Evolutionary conservation across 2,888 invertebrate genomes (phyloP).

Genomic region (Caenorhabditis imperialis): DNA sequence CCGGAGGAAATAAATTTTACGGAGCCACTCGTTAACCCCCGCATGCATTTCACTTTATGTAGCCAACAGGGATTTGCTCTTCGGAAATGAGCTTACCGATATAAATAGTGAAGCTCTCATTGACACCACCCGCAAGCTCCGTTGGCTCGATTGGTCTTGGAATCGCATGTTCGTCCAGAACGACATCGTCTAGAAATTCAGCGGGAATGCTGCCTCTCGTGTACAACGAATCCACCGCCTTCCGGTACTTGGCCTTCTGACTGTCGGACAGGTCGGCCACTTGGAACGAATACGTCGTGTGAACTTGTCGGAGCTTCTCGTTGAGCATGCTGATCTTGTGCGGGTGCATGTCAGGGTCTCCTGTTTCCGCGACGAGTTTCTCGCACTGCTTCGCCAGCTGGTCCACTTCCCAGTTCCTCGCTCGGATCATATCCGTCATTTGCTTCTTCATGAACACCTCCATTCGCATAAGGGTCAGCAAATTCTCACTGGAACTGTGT

Average conservation of each 20-base stretch:
- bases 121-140: slow-evolving; percentile 49
- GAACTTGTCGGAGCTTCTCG: slow-evolving; percentile 71
- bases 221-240: slow-evolving; percentile 60
- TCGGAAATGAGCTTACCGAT: slow-evolving; percentile 62
- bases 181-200: slow-evolving; percentile 53
- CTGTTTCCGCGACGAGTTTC: slow-evolving; percentile 50
- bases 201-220: slow-evolving; percentile 53
- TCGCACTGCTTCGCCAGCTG: slow-evolving; percentile 66
- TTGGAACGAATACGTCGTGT: slow-evolving; percentile 68
- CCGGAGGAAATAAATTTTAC: background rate
- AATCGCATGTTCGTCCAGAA: slow-evolving; percentile 30
- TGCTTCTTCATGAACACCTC: slow-evolving; percentile 70
- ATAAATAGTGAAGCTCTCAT: slow-evolving; percentile 76
- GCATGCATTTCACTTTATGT: no score
- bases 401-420: slow-evolving; percentile 72
- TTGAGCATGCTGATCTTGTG: slow-evolving; percentile 70
- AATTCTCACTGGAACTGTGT: slow-evolving; percentile 46
- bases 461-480: slow-evolving; percentile 57
- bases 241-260: slow-evolving; percentile 62
- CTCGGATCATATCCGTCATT: slow-evolving; percentile 68
- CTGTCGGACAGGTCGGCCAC: slow-evolving; percentile 67
- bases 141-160: slow-evolving; percentile 15
- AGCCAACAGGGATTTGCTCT: no score
- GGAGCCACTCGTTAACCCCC: background rate
- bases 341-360: slow-evolving; percentile 63